Evolutionary conservation across 2,113 vertebrate species (phyloP), one percentile per base, ranked within the genome.

Genomic region (Callipepla squamata): DNA sequence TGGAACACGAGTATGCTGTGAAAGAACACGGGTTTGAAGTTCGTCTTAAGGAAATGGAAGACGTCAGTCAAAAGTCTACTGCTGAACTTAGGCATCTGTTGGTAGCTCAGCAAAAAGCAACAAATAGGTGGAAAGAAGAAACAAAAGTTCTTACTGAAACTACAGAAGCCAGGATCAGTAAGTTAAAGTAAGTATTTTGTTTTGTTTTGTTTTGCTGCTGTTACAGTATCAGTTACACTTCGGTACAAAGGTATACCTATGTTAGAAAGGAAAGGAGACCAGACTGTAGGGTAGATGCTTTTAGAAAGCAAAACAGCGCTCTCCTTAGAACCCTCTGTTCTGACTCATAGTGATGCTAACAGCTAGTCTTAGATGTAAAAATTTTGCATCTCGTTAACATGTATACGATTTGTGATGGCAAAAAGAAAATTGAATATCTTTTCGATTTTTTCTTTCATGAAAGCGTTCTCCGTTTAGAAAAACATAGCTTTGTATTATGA

Each of bases 91-190:
- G 97, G 9, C 98, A 97, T 15, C 98, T 99, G 65, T 95, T 99
- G n/a, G 89, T 95, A 13, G 98, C 98, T 40, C 98, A 99, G 91
- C 98, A 99, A 95, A 99, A 98, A 93, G 98, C 98, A 74, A 98
- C 98, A 87, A 98, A 96, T 63, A 96, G 97, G 25, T 99, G 98
- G 98, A 99, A 98, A 95, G 98, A 99, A 67, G 99, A 99, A 96
- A 96, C 97, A 32, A 98, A 98, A 69, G 98, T 95, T 78, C 95
- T 99, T 53, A 95, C 97, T 16, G 98, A 98, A 90, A 96, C 96
- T 74, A 95, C 98, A 38, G 98, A 99, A 93, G 93, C 92, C 23
- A 98, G 98, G 95, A 97, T 98, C 81, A 94, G 57, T 68, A 97
- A 95, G 85, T 95, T 99, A 34, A 99, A 98, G 99, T 99, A 98